A percentile compares a stretch with the other conserved stretches of the same genome.
phyloP scores from a whole-genome alignment of 2,888 invertebrate species.

The Cerceris ruficornis region DNA sequence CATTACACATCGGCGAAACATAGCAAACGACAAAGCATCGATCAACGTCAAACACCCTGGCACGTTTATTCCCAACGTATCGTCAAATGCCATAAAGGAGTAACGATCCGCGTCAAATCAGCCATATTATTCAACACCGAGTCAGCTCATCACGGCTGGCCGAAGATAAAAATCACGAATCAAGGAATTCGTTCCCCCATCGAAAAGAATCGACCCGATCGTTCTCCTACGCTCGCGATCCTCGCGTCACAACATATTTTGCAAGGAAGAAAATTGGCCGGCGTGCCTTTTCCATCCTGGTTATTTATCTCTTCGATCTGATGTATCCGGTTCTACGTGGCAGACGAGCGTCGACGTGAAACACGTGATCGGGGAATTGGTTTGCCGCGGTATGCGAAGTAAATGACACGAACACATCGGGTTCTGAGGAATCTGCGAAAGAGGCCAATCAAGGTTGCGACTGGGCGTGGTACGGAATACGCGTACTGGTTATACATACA shows the following conservation, averaged over 20 bases:
- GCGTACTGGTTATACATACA: constrained; percentile 6
- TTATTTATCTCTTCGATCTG: background rate
- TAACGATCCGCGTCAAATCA: too few species aligned
- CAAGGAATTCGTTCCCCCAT: background rate
- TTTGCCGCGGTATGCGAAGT: constrained; percentile 28
- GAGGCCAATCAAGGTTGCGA: constrained; percentile 66
- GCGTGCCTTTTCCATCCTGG: background rate
- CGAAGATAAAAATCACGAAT: too few species aligned
- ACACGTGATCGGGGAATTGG: constrained; percentile 47
- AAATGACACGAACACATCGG: constrained; percentile 67
- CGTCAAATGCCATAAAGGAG: too few species aligned
- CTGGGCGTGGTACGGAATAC: constrained; percentile 62
- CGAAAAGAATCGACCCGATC: background rate
- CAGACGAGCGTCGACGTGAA: constrained; percentile 23
- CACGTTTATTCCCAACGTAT: too few species aligned
- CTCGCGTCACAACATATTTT: constrained; percentile 18
- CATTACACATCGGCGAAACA: too few species aligned
- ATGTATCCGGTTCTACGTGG: constrained; percentile 33
- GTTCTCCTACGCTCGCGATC: constrained; percentile 11
- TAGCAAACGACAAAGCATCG: too few species aligned
- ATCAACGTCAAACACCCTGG: too few species aligned
- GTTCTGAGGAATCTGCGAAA: constrained; percentile 70
- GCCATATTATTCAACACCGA: too few species aligned
- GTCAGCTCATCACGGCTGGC: too few species aligned
- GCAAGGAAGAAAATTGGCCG: constrained; percentile 13